phyloP scores from a whole-genome alignment of 2,113 vertebrate species.

The Otis tarda region DNA sequence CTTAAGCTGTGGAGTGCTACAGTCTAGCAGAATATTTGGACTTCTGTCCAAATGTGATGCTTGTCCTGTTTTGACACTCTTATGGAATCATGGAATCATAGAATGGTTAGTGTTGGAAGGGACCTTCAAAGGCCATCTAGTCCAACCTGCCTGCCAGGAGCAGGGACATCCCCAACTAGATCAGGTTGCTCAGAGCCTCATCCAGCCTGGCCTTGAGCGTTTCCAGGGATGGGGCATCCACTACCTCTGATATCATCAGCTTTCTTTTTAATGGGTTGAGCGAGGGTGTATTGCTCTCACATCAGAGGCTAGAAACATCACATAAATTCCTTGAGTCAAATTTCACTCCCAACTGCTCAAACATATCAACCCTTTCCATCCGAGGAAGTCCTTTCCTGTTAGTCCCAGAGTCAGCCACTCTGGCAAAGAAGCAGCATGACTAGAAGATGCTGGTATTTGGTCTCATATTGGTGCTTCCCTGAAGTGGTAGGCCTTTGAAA shows the following conservation, averaged over 20 bases:
- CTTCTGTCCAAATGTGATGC: background rate
- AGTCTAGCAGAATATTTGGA: background rate
- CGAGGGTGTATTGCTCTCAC: rapidly evolving
- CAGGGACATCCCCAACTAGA: too few species aligned
- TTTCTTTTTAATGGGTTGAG: background rate
- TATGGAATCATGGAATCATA: background rate
- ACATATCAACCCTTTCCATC: background rate
- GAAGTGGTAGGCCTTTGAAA: background rate
- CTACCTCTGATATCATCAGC: background rate
- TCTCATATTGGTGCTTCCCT: background rate
- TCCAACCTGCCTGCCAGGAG: too few species aligned
- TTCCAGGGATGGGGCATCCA: too few species aligned
- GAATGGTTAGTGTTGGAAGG: too few species aligned
- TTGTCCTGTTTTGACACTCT: background rate
- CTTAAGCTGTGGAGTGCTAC: background rate
- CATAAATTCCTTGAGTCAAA: background rate
- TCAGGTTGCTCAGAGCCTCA: too few species aligned
- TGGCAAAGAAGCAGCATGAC: background rate
- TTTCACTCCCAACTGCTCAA: background rate
- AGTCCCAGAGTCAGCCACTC: background rate
- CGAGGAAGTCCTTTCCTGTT: background rate
- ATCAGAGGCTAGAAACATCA: background rate
- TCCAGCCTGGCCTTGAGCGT: too few species aligned
- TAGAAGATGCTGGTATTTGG: background rate
- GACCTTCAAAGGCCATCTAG: too few species aligned